Evolutionary conservation across 2,888 invertebrate genomes (phyloP).

Genomic region (Anticlea derivata): DNA sequence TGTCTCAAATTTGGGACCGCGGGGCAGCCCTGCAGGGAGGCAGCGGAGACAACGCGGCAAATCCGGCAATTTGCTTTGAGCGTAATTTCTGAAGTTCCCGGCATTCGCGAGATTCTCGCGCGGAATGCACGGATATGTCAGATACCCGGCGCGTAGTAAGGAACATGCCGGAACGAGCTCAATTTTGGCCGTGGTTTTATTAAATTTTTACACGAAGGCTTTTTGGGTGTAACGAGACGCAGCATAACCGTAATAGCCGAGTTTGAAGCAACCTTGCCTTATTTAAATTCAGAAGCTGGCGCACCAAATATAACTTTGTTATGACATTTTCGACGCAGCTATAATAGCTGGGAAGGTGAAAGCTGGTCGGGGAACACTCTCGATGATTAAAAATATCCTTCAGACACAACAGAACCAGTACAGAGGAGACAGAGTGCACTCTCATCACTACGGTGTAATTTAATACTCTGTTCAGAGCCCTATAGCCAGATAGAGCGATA

Average conservation of each 20-base stretch:
- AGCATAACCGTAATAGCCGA: slow-evolving; percentile 5
- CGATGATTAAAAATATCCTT: too few relatives aligned
- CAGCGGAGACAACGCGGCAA: slow-evolving; percentile 16
- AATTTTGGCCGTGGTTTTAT: slow-evolving; percentile 15
- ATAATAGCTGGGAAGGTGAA: too few relatives aligned
- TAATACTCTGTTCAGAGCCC: too few relatives aligned
- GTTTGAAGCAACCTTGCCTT: slow-evolving; percentile 4
- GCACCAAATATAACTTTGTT: neutral
- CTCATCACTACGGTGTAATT: too few relatives aligned
- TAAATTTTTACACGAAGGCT: slow-evolving; percentile 4
- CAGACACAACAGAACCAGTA: too few relatives aligned
- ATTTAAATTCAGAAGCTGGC: slow-evolving; percentile 2
- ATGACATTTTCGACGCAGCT: neutral
- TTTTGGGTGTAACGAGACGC: slow-evolving; percentile 12
- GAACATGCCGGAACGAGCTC: slow-evolving; percentile 9
- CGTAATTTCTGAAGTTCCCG: slow-evolving; percentile 32
- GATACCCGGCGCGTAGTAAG: neutral
- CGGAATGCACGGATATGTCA: slow-evolving; percentile 10
- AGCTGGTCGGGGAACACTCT: too few relatives aligned
- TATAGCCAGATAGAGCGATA: too few relatives aligned
- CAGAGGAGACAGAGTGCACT: too few relatives aligned
- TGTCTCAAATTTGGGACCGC: neutral
- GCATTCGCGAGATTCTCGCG: slow-evolving; percentile 24
- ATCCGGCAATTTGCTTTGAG: slow-evolving; percentile 34
- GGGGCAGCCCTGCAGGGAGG: neutral